These are phyloP conservation scores for Archaeoteleia sp. DNA, from an alignment of 2,888 invertebrate species.

Conservation along the genomic window DNA sequence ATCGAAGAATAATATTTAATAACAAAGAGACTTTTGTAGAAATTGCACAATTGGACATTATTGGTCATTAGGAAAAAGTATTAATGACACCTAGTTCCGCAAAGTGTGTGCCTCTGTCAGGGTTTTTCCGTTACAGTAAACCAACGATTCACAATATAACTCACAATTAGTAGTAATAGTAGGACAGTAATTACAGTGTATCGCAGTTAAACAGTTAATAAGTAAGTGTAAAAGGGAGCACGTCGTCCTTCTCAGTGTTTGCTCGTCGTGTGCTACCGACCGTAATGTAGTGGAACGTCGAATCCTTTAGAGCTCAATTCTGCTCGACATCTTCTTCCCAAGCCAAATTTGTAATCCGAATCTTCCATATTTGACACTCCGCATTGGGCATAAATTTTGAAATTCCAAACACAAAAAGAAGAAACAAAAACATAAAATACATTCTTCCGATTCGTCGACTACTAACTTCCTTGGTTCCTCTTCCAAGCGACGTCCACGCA, in stretches of 20 bases:
- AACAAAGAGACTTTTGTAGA: not conserved
- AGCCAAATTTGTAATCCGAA: conserved; percentile 36
- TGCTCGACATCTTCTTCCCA: conserved; percentile 12
- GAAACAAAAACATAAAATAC: too few species aligned
- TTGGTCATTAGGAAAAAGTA: too few species aligned
- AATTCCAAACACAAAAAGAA: conserved; percentile 1
- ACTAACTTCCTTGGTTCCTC: conserved; percentile 4
- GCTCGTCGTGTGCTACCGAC: conserved; percentile 65
- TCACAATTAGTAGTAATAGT: conserved; percentile 74
- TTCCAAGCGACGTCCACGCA: conserved; percentile 48
- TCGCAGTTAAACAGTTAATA: conserved; percentile 72
- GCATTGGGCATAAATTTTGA: not conserved
- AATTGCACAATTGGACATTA: conserved; percentile 9
- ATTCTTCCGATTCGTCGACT: conserved; percentile 31
- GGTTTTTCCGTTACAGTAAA: conserved; percentile 75
- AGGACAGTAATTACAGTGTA: conserved; percentile 72
- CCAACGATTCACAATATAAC: conserved; percentile 73
- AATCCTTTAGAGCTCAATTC: not conserved
- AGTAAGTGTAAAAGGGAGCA: conserved; percentile 71
- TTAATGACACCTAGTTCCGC: conserved; percentile 54
- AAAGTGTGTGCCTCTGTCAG: conserved; percentile 74
- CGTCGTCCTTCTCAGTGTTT: conserved; percentile 71
- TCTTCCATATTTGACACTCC: not conserved
- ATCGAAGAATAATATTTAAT: conserved; percentile 5
- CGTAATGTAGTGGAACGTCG: conserved; percentile 60